These are phyloP conservation scores for Nothoprocta pentlandii DNA, from an alignment of 2,113 vertebrate species.

Conservation along the genomic window DNA sequence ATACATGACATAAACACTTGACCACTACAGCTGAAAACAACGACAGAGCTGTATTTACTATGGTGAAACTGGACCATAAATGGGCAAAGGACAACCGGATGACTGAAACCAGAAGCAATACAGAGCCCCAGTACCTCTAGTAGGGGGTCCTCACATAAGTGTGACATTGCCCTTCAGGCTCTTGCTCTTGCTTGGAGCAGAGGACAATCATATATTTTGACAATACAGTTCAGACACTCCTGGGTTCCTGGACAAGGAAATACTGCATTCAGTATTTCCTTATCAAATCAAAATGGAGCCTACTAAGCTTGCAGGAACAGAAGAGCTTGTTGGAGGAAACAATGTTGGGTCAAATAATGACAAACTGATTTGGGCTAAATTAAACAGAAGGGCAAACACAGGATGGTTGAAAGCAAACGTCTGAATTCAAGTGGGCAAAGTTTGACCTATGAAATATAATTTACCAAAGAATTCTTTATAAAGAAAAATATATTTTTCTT, in stretches of 20 bases:
- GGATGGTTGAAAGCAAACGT: neutral
- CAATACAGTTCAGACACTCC: neutral
- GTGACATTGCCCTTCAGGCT: neutral
- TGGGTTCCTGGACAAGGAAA: neutral
- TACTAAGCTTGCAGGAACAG: neutral
- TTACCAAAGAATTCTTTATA: neutral
- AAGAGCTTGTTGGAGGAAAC: neutral
- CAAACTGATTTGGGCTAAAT: neutral
- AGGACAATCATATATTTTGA: neutral
- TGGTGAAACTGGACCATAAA: neutral
- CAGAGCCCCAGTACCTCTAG: neutral
- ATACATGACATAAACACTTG: neutral
- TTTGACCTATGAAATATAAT: neutral
- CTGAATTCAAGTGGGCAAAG: neutral
- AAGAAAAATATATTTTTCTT: neutral
- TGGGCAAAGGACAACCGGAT: neutral
- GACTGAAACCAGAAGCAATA: neutral
- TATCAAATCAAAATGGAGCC: neutral
- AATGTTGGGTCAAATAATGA: neutral
- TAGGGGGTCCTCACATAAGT: neutral
- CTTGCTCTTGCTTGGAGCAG: neutral
- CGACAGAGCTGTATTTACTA: neutral
- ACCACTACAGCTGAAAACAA: neutral
- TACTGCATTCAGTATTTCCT: neutral
- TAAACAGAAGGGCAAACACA: neutral